A percentile compares a stretch with the other conserved stretches of the same genome.
These are phyloP conservation scores for Argya squamiceps DNA, from an alignment of 2,797 vertebrate species.

Conservation along the genomic window DNA sequence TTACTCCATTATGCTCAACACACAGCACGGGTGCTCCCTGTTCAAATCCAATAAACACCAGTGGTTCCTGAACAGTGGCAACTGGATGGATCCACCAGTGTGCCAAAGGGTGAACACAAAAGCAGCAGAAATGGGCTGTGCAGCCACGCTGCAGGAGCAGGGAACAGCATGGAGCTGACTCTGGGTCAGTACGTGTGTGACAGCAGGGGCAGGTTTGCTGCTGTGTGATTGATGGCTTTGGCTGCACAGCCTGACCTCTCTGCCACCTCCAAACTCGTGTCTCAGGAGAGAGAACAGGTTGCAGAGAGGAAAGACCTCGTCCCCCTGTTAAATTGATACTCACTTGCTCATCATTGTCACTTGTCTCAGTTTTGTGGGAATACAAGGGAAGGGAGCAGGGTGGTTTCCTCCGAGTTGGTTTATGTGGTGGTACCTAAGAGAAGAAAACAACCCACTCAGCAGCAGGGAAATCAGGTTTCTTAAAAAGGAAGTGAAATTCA, in stretches of 20 bases:
- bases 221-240: neutral
- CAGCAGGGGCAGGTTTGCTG: neutral
- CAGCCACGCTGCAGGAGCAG: neutral
- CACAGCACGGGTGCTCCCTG: neutral
- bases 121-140: neutral
- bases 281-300: neutral
- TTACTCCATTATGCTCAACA: neutral
- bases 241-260: neutral
- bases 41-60: neutral
- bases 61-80: neutral
- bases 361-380: constrained; percentile 70
- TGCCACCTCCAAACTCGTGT: neutral
- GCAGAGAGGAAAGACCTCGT: neutral
- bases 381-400: constrained; percentile 80
- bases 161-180: neutral
- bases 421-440: constrained; percentile 74
- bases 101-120: neutral
- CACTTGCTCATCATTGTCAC: constrained; percentile 79
- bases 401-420: constrained; percentile 78
- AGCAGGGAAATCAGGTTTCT: neutral
- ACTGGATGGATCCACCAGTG: neutral
- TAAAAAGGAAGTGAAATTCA: constrained; percentile 26
- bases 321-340: constrained; percentile 17
- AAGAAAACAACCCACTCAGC: constrained; percentile 55
- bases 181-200: neutral